These are phyloP conservation scores for Drosophila tanythrix DNA, from an alignment of 2,888 invertebrate genomes.

Conservation along the genomic window DNA sequence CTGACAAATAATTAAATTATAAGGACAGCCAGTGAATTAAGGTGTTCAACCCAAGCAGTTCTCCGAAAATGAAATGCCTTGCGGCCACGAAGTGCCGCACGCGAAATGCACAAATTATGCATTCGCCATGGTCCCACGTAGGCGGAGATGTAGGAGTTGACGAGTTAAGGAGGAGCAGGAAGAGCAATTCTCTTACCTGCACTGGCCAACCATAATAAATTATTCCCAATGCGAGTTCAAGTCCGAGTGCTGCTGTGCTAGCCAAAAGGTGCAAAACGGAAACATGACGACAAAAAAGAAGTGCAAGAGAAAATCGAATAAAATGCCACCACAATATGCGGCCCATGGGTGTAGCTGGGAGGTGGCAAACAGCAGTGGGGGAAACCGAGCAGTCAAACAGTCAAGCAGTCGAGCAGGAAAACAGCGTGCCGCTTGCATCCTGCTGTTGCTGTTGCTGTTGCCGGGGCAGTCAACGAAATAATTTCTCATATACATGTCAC, in stretches of 20 bases:
- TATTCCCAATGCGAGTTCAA: constrained; percentile 64
- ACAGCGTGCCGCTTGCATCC: constrained; percentile 68
- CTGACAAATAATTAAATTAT: constrained; percentile 77
- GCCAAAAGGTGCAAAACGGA: constrained; percentile 48
- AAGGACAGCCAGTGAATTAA: constrained; percentile 60
- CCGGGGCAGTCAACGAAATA: constrained; percentile 78
- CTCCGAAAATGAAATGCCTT: neutral
- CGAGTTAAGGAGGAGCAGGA: neutral
- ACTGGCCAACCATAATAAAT: constrained; percentile 67
- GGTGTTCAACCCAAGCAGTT: constrained; percentile 28
- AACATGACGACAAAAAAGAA: constrained; percentile 28
- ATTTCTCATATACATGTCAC: constrained; percentile 81
- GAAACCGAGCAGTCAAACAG: constrained; percentile 39
- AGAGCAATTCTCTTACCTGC: constrained; percentile 11
- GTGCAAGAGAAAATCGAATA: constrained; percentile 53
- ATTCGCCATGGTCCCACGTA: constrained; percentile 37
- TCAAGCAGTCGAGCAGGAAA: constrained; percentile 72
- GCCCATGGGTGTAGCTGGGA: neutral
- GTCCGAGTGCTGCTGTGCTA: constrained; percentile 36
- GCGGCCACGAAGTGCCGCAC: constrained; percentile 41
- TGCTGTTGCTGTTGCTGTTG: constrained; percentile 16
- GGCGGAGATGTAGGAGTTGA: neutral
- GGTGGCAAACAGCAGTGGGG: constrained; percentile 6
- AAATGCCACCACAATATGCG: constrained; percentile 36
- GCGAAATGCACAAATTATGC: constrained; percentile 72